phyloP scores from a whole-genome alignment of 2,888 invertebrate species.

The Mongoloraphidia duomilia region DNA sequence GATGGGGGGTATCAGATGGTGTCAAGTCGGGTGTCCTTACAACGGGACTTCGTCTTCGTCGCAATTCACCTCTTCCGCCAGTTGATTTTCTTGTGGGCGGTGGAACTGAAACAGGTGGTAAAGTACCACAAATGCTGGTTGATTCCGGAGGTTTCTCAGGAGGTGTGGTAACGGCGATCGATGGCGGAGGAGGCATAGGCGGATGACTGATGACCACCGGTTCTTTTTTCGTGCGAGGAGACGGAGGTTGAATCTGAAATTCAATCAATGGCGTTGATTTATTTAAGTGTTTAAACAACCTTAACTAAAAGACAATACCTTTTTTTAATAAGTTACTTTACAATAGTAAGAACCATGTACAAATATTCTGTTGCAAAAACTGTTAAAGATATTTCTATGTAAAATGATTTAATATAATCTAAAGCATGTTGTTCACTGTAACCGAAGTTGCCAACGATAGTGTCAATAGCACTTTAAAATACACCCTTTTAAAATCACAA shows the following conservation, averaged over 20 bases:
- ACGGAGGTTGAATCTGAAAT: conserved; percentile 36
- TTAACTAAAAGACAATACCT: too few relatives aligned
- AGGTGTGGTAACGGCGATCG: conserved; percentile 43
- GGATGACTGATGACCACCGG: conserved; percentile 29
- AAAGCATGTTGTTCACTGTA: too few relatives aligned
- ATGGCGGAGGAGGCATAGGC: conserved; percentile 29
- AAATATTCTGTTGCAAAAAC: too few relatives aligned
- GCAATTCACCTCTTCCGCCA: conserved; percentile 25
- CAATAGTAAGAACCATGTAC: too few relatives aligned
- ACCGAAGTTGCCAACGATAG: too few relatives aligned
- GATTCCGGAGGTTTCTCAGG: conserved; percentile 30
- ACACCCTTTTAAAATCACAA: too few relatives aligned
- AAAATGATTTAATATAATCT: too few relatives aligned
- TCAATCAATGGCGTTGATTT: conserved; percentile 8
- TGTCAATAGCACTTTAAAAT: too few relatives aligned
- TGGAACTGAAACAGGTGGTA: conserved; percentile 23
- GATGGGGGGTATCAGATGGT: conserved; percentile 13
- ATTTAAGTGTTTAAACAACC: background rate
- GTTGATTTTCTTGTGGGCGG: conserved; percentile 30
- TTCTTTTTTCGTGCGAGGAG: conserved; percentile 37
- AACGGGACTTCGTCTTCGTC: conserved; percentile 11
- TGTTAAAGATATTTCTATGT: too few relatives aligned
- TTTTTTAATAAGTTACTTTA: too few relatives aligned
- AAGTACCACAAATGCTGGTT: conserved; percentile 33
- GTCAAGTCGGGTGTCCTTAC: conserved; percentile 13